Evolutionary conservation across 2,797 vertebrate species (phyloP).

Genomic region (Sebastes iracundus): DNA sequence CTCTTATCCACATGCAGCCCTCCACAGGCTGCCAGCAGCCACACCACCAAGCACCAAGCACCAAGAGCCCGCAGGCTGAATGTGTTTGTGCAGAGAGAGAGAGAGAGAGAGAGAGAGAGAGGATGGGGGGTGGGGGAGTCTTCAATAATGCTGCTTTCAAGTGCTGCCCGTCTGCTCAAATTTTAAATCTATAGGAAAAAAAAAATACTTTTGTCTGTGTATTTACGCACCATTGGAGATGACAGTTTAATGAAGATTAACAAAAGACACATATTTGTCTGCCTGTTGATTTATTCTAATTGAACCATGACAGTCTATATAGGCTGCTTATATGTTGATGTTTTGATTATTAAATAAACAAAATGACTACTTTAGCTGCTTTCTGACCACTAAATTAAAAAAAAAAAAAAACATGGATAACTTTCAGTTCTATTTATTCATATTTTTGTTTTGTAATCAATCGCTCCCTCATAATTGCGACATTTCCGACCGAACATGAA

Average conservation of each 20-base stretch:
- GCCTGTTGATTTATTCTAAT: background rate
- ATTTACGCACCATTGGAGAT: fast-evolving
- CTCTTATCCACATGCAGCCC: conserved; percentile 15
- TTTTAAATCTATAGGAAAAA: background rate
- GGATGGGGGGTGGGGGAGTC: conserved; percentile 57
- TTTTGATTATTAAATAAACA: background rate
- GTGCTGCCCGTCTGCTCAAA: conserved; percentile 10
- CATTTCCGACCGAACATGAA: conserved; percentile 54
- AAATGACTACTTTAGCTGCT: background rate
- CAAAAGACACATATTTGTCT: background rate
- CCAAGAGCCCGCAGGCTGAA: conserved; percentile 54
- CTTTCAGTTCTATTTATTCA: background rate
- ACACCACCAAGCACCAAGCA: background rate
- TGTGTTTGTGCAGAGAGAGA: conserved; percentile 65
- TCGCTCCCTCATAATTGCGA: background rate
- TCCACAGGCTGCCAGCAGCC: conserved; percentile 33
- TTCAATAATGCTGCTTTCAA: conserved; percentile 71
- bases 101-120: conserved; percentile 1
- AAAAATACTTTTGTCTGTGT: background rate
- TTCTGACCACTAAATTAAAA: fast-evolving
- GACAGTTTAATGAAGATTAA: background rate
- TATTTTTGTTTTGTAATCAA: background rate
- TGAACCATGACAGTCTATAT: background rate
- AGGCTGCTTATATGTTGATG: background rate
- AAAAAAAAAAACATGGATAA: fast-evolving